phyloP scores from a whole-genome alignment of 2,888 invertebrate genomes.

The Bruchidius siliquastri region DNA sequence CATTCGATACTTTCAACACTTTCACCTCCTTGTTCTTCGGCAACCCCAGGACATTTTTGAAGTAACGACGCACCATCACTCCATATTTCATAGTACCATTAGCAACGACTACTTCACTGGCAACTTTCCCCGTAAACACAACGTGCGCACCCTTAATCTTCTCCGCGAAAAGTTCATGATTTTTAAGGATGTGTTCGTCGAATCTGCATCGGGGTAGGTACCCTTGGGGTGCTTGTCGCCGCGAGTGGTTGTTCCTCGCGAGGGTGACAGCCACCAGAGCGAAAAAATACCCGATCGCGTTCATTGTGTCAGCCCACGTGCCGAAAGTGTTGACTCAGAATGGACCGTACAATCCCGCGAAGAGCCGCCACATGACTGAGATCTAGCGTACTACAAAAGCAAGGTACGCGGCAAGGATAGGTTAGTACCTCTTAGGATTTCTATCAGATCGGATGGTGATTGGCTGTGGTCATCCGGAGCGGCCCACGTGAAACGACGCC shows the following conservation, averaged over 20 bases:
- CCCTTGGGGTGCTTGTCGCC: slow-evolving; percentile 25
- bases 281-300: neutral
- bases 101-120: slow-evolving; percentile 30
- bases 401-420: slow-evolving; percentile 39
- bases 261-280: neutral
- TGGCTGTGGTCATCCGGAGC: slow-evolving; percentile 33
- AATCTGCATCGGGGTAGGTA: slow-evolving; percentile 42
- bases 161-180: slow-evolving; percentile 34
- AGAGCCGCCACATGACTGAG: slow-evolving; percentile 41
- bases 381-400: slow-evolving; percentile 30
- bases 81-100: slow-evolving; percentile 38
- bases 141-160: slow-evolving; percentile 36
- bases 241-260: slow-evolving; percentile 6
- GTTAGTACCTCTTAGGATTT: slow-evolving; percentile 41
- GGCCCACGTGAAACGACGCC: slow-evolving; percentile 32
- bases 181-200: slow-evolving; percentile 40
- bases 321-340: neutral
- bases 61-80: slow-evolving; percentile 42
- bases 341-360: slow-evolving; percentile 27
- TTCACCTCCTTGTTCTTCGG: slow-evolving; percentile 36
- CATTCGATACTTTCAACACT: slow-evolving; percentile 38
- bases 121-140: slow-evolving; percentile 45
- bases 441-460: slow-evolving; percentile 40
- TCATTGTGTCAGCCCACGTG: neutral
- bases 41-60: slow-evolving; percentile 37